Evolutionary conservation across 2,113 vertebrate species (phyloP), one percentile per base, ranked within the genome.

Genomic region (Macheiramphus alcinus): DNA sequence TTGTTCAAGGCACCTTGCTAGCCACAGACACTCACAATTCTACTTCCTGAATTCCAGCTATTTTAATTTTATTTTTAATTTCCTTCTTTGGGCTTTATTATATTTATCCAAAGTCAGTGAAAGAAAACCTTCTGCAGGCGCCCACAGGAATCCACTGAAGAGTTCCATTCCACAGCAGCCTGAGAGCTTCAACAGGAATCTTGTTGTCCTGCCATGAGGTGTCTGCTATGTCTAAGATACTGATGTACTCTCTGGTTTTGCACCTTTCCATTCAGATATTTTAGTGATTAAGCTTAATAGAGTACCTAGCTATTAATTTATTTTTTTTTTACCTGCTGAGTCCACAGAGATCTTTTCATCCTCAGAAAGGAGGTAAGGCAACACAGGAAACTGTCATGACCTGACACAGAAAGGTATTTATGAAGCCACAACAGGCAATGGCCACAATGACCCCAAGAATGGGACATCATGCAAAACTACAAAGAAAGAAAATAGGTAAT

Each of bases 371-470:
- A 80, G n/a, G 34, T 26, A 81, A 76, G 10, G n/a, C 23, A 80
- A 68, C 48, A 63, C n/a, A 80, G 19, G 27, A 55, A 84, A 67
- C 23, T 45, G 16, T 27, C 36, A 42, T 38, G 29, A 85, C 45
- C 32, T 34, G 36, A 81, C 34, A 65, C 20, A 88, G 53, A 50
- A 55, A 95, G 29, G 25, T 65, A 62, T 62, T 88, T 48, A 62
- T 0, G 0, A 80, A 75, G 47, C 31, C 36, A 27, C 1, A 2
- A 43, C 0, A 2, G 8, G 22, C 29, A 66, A 42, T 25, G 19
- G 34, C 56, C 4, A 0, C 2, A 1, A n/a, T 3, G 1, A 58
- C 21, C 21, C 61, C 42, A 71, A 81, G 16, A 84, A 53, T 0
- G 67, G 18, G 16, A 50, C 9, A 27, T 22, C 5, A 42, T 18